Percentiles rank a stretch among this genome's conserved stretches.
Evolutionary conservation across 2,888 invertebrate species (phyloP).

Genomic region (Therioaphis trifolii): DNA sequence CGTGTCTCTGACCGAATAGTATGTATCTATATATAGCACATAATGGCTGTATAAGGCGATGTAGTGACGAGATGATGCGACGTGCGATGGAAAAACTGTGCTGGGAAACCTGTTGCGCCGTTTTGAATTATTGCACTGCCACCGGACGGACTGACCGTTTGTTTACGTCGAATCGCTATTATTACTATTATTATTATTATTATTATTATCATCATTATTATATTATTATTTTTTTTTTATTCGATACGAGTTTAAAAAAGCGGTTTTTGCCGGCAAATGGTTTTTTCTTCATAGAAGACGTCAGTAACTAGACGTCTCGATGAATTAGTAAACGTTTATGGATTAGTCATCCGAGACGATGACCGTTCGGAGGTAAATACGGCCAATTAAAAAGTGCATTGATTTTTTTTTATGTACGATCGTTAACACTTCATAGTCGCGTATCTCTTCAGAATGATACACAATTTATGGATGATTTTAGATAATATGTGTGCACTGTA

Average conservation of each 20-base stretch:
- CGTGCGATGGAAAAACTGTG: slow-evolving; percentile 20
- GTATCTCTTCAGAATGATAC: not conserved
- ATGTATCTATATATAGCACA: not conserved
- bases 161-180: slow-evolving; percentile 48
- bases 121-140: slow-evolving; percentile 46
- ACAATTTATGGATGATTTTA: not conserved
- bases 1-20: not conserved
- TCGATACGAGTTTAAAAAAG: slow-evolving; percentile 24
- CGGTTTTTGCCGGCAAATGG: not conserved
- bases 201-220: not conserved
- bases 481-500: not conserved
- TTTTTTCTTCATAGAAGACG: not conserved
- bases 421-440: slow-evolving; percentile 8
- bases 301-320: slow-evolving; percentile 31
- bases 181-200: slow-evolving; percentile 46
- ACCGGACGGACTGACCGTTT: slow-evolving; percentile 56
- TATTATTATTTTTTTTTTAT: slow-evolving; percentile 22
- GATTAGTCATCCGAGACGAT: slow-evolving; percentile 46
- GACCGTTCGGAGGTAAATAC: not conserved
- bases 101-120: slow-evolving; percentile 49
- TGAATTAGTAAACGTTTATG: slow-evolving; percentile 39
- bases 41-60: slow-evolving; percentile 28
- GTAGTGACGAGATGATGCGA: not conserved
- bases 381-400: slow-evolving; percentile 34
- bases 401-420: slow-evolving; percentile 18